These are phyloP conservation scores for Mythimna lalbum DNA, from an alignment of 2,888 invertebrate genomes.

Conservation along the genomic window DNA sequence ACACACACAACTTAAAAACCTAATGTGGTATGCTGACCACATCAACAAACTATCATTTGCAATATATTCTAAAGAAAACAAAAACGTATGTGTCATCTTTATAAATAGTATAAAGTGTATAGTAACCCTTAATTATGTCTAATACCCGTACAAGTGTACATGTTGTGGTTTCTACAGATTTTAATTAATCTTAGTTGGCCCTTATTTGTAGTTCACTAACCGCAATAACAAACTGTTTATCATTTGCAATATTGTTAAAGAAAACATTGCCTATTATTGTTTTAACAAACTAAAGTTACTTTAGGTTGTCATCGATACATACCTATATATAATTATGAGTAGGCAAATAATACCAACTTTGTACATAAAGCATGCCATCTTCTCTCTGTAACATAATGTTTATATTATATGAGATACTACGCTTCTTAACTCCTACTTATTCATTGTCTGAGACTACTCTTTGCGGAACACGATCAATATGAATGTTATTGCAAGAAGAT, in stretches of 20 bases:
- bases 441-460: slow-evolving; percentile 11
- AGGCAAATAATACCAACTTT: background rate
- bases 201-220: slow-evolving; percentile 13
- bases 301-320: background rate
- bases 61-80: background rate
- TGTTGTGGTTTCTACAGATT: slow-evolving; percentile 26
- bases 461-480: too few species aligned
- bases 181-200: slow-evolving; percentile 7
- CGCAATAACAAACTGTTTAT: slow-evolving; percentile 25
- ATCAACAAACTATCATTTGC: slow-evolving; percentile 13
- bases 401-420: background rate
- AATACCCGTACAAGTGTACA: background rate
- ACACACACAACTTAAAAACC: too few species aligned
- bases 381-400: background rate
- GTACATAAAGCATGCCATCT: background rate
- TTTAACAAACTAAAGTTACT: background rate
- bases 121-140: background rate
- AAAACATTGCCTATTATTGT: slow-evolving; percentile 20
- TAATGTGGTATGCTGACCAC: background rate
- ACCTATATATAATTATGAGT: background rate
- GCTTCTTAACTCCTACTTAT: background rate
- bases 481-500: background rate
- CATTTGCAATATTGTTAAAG: background rate
- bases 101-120: background rate
- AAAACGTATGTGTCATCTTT: background rate